Evolutionary conservation across 2,797 vertebrate genomes (phyloP).

Genomic region (Sebastes umbrosus): DNA sequence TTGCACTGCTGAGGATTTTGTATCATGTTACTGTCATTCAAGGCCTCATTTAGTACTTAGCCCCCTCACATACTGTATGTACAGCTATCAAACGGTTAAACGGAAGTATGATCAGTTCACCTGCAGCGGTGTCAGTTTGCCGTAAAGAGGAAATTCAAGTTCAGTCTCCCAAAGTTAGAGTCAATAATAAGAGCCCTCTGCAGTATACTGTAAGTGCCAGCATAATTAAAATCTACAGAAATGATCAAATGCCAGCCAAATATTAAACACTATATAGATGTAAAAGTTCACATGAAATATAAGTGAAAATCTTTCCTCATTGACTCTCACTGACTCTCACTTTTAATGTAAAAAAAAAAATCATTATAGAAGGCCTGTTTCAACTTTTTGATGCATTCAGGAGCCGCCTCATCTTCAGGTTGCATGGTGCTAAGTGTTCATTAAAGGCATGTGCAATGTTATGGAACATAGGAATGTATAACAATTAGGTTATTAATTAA

Average conservation of each 20-base stretch:
- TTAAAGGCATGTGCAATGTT: slow-evolving; percentile 83
- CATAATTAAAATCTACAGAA: slow-evolving; percentile 44
- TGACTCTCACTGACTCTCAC: slow-evolving; percentile 30
- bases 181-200: slow-evolving; percentile 34
- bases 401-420: slow-evolving; percentile 78
- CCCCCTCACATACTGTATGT: slow-evolving; percentile 28
- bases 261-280: slow-evolving; percentile 42
- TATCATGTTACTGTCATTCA: slow-evolving; percentile 25
- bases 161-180: slow-evolving; percentile 14
- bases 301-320: slow-evolving; percentile 39
- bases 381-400: slow-evolving; percentile 61
- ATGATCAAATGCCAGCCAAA: slow-evolving; percentile 62
- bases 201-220: slow-evolving; percentile 49
- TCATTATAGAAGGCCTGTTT: slow-evolving; percentile 60
- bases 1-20: slow-evolving; percentile 36
- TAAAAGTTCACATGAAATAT: slow-evolving; percentile 38
- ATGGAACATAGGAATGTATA: slow-evolving; percentile 81
- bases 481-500: slow-evolving; percentile 70
- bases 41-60: slow-evolving; percentile 21
- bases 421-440: slow-evolving; percentile 84
- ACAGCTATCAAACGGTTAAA: slow-evolving; percentile 31
- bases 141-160: slow-evolving; percentile 14
- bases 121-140: slow-evolving; percentile 10
- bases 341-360: slow-evolving; percentile 53
- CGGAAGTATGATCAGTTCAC: slow-evolving; percentile 25